Percentiles rank a stretch among this genome's conserved stretches.
Evolutionary conservation across 1,140 invertebrate species (phyloP).

Genomic region (Drosophila murphyi): DNA sequence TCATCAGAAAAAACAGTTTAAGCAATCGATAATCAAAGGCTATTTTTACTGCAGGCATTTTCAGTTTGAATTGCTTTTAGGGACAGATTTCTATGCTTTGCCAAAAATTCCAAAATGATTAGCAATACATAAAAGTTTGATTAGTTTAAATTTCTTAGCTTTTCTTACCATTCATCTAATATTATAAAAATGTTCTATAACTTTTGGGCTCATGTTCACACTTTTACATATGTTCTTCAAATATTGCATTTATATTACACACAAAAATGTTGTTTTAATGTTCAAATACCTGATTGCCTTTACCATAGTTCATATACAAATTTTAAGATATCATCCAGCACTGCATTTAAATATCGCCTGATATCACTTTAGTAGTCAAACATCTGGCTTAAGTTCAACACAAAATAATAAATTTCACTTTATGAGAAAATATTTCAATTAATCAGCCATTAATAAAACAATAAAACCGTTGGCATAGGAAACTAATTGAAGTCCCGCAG

Average conservation of each 20-base stretch:
- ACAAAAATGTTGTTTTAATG: not conserved
- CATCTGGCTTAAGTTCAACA: not conserved
- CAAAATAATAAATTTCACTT: conserved; percentile 31
- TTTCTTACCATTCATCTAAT: too few relatives aligned
- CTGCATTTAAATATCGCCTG: not conserved
- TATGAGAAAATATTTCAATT: conserved; percentile 1
- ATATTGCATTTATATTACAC: too few relatives aligned
- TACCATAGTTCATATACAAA: too few relatives aligned
- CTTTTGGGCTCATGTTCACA: not conserved
- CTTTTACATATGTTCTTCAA: not conserved
- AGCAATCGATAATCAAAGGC: conserved; percentile 12
- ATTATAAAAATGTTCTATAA: not conserved
- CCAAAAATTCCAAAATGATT: not conserved
- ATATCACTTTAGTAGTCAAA: not conserved
- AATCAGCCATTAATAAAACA: conserved; percentile 6
- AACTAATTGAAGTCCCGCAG: conserved; percentile 17
- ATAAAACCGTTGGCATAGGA: conserved; percentile 1
- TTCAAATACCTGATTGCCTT: not conserved
- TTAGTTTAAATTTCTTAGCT: too few relatives aligned
- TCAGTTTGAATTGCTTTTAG: conserved; percentile 18
- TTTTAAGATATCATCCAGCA: too few relatives aligned
- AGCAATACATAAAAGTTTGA: too few relatives aligned
- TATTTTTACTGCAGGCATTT: conserved; percentile 12
- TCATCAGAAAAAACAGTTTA: conserved; percentile 21
- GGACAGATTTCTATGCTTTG: not conserved